A percentile compares a stretch with the other conserved stretches of the same genome.
Evolutionary conservation across 1,140 invertebrate genomes (phyloP).

Genomic region (Apis cerana): DNA sequence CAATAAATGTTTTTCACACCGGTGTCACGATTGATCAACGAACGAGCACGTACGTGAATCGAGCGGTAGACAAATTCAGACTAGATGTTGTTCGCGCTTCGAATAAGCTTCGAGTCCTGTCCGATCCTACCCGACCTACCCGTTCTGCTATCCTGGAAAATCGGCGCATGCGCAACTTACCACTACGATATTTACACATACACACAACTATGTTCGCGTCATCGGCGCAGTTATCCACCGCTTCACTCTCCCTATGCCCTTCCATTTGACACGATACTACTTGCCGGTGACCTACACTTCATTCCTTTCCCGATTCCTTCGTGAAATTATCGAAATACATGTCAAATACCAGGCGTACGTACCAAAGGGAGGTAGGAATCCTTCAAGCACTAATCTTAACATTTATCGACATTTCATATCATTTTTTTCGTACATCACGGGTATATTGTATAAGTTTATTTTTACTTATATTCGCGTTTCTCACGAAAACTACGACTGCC

Average conservation of each 20-base stretch:
- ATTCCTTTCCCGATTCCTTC: too few species aligned
- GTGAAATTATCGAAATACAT: too few species aligned
- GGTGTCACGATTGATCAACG: not conserved
- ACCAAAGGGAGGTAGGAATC: too few species aligned
- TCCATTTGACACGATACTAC: not conserved
- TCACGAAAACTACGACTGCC: not conserved
- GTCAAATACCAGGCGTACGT: too few species aligned
- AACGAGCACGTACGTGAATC: not conserved
- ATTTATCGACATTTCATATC: too few species aligned
- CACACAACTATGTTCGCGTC: constrained; percentile 1
- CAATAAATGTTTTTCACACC: not conserved
- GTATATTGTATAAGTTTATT: too few species aligned
- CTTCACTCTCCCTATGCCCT: constrained; percentile 2
- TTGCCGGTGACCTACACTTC: too few species aligned
- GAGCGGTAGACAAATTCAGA: constrained; percentile 52
- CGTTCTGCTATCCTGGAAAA: constrained; percentile 36
- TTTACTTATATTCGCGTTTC: too few species aligned
- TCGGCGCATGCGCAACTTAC: constrained; percentile 51
- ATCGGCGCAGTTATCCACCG: constrained; percentile 12
- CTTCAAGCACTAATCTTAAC: too few species aligned
- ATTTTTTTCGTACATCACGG: too few species aligned
- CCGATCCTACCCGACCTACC: constrained; percentile 16
- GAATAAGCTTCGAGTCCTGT: constrained; percentile 57
- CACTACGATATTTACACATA: not conserved
- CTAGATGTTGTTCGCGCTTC: constrained; percentile 68